These are phyloP conservation scores for Microctonus brassicae DNA, from an alignment of 2,888 invertebrate genomes.

Conservation along the genomic window DNA sequence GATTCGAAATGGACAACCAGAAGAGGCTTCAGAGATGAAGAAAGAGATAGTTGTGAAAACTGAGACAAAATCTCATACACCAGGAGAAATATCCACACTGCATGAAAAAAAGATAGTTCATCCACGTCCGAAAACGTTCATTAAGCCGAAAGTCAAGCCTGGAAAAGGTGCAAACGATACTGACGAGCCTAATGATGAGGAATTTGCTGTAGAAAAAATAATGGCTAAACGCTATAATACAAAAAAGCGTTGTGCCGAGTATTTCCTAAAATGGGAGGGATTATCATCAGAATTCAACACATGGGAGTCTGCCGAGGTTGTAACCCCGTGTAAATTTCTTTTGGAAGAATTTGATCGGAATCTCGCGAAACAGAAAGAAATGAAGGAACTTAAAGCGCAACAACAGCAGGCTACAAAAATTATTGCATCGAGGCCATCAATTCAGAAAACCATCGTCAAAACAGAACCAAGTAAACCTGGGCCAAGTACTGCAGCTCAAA, in stretches of 20 bases:
- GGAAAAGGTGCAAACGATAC: constrained; percentile 52
- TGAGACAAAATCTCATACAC: constrained; percentile 43
- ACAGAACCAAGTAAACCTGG: constrained; percentile 60
- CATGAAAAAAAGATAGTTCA: constrained; percentile 53
- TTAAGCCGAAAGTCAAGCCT: constrained; percentile 62
- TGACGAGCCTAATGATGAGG: constrained; percentile 70
- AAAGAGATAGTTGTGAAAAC: constrained; percentile 52
- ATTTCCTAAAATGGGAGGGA: constrained; percentile 89
- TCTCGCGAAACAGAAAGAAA: constrained; percentile 81
- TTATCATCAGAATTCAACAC: constrained; percentile 84
- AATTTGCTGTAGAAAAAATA: constrained; percentile 86
- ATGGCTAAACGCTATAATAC: constrained; percentile 88
- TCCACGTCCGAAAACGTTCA: constrained; percentile 53
- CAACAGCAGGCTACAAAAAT: constrained; percentile 36
- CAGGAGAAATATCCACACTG: constrained; percentile 42
- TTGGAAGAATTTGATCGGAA: constrained; percentile 86
- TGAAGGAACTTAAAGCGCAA: constrained; percentile 69
- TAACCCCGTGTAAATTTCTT: constrained; percentile 82
- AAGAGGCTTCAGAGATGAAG: constrained; percentile 56
- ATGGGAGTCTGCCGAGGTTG: constrained; percentile 85
- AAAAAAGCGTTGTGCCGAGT: constrained; percentile 81
- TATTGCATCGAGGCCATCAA: constrained; percentile 41
- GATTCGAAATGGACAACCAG: constrained; percentile 66
- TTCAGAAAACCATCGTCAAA: constrained; percentile 60
- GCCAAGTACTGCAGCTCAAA: constrained; percentile 63